Base-by-base conservation (phyloP, 2,888 invertebrate species). In the Linyphia triangularis region DNA sequence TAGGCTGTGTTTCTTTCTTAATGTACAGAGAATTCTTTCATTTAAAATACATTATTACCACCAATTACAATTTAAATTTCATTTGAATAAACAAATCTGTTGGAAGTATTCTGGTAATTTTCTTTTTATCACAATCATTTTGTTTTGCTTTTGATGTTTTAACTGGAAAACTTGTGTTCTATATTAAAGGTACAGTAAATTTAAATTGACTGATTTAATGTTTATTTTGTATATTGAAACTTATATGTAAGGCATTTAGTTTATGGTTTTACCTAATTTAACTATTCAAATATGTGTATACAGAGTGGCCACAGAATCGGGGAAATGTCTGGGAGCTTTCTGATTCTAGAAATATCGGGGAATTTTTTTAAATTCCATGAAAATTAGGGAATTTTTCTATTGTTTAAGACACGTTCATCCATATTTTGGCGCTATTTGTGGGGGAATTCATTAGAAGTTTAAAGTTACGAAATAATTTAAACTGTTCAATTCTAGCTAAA, bases 1-100 rank as follows among this genome's bases (percentile, higher is more conserved):
- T 95, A 91, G 92, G 79, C n/a, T 78, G 19, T 70, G 37, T 9
- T 2, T 19, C 10, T 22, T 40, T 40, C 7, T 22, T 70, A 70
- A 24, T 61, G 10, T 13, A 22, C 19, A 61, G 10, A 61, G 22
- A 2, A 10, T 1, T 33, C 1, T 19, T 33, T 69, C 22, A 40
- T 40, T 40, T 10, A 40, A 40, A 10, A 40, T 10, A 13, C 40
- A 40, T 40, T 40, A 1, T 13, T 10, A 40, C 13, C 40, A 40
- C 7, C 40, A 40, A 40, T 13, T 10, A n/a, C n/a, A n/a, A n/a
- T n/a, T n/a, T n/a, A n/a, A n/a, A n/a, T 40, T 40, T 40, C 40
- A 40, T 40, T 13, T 40, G 40, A 40, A 40, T 10, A 40, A 40
- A 13, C 13, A 10, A 40, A 13, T 10, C 40, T 1, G 7, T 40